Evolutionary conservation across 2,888 invertebrate genomes (phyloP).

Genomic region (Stenolophus ochropezus): DNA sequence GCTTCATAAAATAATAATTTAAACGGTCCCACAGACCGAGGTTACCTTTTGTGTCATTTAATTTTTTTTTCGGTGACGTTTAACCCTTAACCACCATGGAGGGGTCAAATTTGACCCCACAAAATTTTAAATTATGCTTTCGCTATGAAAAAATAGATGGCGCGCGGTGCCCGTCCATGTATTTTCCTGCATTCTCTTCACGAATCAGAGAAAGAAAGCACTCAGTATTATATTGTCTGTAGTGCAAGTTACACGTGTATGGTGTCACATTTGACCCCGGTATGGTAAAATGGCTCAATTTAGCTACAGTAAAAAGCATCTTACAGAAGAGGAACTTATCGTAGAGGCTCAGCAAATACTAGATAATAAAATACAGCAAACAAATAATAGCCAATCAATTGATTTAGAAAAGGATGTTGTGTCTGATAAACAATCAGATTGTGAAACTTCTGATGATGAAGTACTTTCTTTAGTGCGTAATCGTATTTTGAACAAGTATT

Average conservation of each 20-base stretch:
- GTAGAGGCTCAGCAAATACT: neutral
- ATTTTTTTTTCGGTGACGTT: neutral
- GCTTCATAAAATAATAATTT: neutral
- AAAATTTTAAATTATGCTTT: too few species aligned
- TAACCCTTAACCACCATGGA: neutral
- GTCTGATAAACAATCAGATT: neutral
- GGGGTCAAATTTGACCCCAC: too few species aligned
- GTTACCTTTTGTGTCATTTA: constrained; percentile 1
- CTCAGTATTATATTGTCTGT: neutral
- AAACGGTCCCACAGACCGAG: neutral
- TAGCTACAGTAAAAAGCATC: too few species aligned
- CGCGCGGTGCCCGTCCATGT: too few species aligned
- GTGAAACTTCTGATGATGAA: too few species aligned
- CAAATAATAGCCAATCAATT: neutral
- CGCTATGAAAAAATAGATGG: too few species aligned
- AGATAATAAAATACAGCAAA: neutral
- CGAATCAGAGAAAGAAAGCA: neutral
- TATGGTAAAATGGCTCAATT: too few species aligned
- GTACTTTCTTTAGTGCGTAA: too few species aligned
- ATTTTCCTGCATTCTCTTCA: too few species aligned
- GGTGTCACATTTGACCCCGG: too few species aligned
- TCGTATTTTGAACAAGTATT: neutral
- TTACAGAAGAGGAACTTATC: neutral
- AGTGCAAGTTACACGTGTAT: neutral
- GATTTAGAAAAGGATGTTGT: neutral